A percentile compares a stretch with the other conserved stretches of the same genome.
Conservation (phyloP, 1,140 invertebrate species). For the Eumeta japonica region DNA sequence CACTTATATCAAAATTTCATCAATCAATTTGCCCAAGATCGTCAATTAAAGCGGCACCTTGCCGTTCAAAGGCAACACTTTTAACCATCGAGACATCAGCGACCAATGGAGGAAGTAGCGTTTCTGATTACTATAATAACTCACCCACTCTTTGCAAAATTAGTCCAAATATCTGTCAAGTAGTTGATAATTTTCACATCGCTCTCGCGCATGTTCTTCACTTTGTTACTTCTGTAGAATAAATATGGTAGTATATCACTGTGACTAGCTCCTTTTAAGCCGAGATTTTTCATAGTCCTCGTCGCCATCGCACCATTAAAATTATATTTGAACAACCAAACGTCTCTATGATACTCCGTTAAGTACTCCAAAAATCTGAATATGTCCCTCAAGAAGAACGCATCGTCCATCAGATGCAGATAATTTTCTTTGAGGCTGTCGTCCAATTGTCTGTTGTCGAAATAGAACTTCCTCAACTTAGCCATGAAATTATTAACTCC, state of each 20-base stretch:
- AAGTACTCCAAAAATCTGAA: conserved; percentile 38
- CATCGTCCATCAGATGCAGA: conserved; percentile 42
- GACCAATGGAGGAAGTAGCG: too few species aligned
- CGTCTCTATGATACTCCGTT: conserved; percentile 17
- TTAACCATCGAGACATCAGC: too few species aligned
- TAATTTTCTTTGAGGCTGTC: conserved; percentile 25
- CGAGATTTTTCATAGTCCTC: conserved; percentile 25
- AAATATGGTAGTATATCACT: conserved; percentile 65
- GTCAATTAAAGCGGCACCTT: too few species aligned
- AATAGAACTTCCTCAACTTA: conserved; percentile 51
- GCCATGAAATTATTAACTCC: conserved; percentile 24
- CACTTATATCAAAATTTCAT: too few species aligned
- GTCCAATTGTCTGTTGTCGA: conserved; percentile 29
- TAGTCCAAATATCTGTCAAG: conserved; percentile 66
- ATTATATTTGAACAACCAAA: conserved; percentile 55
- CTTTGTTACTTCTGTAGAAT: conserved; percentile 53
- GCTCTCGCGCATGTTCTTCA: conserved; percentile 26
- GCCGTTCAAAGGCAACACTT: too few species aligned
- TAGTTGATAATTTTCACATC: conserved; percentile 25
- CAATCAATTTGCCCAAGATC: too few species aligned
- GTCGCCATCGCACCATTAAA: conserved; percentile 41
- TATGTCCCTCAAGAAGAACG: conserved; percentile 47
- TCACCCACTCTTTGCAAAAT: conserved; percentile 70
- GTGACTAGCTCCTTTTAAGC: conserved; percentile 58
- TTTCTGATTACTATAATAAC: conserved; percentile 12